phyloP scores from a whole-genome alignment of 2,888 invertebrate genomes.

The Laspeyria flexula region DNA sequence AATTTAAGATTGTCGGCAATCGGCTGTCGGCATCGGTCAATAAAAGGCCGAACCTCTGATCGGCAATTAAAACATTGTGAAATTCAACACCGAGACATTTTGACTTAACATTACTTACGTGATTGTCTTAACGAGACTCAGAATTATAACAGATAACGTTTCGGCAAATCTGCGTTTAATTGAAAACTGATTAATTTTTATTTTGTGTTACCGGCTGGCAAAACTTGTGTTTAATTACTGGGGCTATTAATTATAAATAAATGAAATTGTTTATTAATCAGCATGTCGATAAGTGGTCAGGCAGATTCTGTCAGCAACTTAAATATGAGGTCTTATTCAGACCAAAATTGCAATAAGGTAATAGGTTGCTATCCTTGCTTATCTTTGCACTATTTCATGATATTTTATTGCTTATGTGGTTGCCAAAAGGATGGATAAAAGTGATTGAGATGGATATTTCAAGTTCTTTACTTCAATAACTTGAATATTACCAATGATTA shows the following conservation, averaged over 20 bases:
- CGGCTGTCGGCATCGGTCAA: slow-evolving; percentile 54
- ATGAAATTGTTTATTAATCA: neutral
- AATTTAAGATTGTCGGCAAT: slow-evolving; percentile 57
- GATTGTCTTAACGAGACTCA: slow-evolving; percentile 44
- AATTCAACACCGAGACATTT: slow-evolving; percentile 52
- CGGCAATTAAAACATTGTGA: slow-evolving; percentile 64
- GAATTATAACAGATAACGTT: slow-evolving; percentile 36
- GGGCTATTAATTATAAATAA: neutral
- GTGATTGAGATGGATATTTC: too few species aligned
- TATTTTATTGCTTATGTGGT: too few species aligned
- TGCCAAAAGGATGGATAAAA: too few species aligned
- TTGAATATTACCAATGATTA: too few species aligned
- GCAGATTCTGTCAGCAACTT: neutral
- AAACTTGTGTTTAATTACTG: slow-evolving; percentile 6
- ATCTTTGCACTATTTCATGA: too few species aligned
- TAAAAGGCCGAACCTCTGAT: slow-evolving; percentile 36
- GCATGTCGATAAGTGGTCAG: neutral
- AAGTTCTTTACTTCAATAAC: too few species aligned
- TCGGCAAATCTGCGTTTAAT: slow-evolving; percentile 21
- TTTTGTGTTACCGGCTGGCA: neutral
- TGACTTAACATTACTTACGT: slow-evolving; percentile 28
- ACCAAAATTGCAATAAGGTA: neutral
- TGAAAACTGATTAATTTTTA: slow-evolving; percentile 11
- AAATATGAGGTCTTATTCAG: neutral
- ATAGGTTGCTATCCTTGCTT: neutral